Conservation (phyloP, 2,888 invertebrate species). For the Minunthozetes semirufus region DNA sequence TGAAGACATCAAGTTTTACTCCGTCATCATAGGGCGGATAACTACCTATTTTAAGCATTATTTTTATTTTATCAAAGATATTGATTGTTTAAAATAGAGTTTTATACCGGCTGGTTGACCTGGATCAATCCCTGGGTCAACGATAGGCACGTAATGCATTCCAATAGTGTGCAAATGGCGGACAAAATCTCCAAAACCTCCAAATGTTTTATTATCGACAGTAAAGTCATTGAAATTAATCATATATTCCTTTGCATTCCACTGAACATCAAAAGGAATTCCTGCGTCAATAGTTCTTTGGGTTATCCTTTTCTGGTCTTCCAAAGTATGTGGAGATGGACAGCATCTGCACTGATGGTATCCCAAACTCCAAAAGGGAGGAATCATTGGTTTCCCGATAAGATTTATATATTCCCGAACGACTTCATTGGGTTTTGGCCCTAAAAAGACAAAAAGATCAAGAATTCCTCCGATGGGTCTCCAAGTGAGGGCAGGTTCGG, state of each 20-base stretch:
- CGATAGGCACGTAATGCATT: slow-evolving; percentile 67
- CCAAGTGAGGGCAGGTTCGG: slow-evolving; percentile 71
- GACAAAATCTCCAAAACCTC: slow-evolving; percentile 61
- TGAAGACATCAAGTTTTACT: slow-evolving; percentile 62
- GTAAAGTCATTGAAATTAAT: slow-evolving; percentile 70
- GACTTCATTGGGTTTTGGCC: slow-evolving; percentile 59
- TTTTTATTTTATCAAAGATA: too few relatives aligned
- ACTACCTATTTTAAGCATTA: too few relatives aligned
- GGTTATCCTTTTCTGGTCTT: too few relatives aligned
- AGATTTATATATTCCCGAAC: slow-evolving; percentile 56
- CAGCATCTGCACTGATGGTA: slow-evolving; percentile 46
- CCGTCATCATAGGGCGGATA: slow-evolving; percentile 72
- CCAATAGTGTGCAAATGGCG: slow-evolving; percentile 58
- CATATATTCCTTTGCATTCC: slow-evolving; percentile 84
- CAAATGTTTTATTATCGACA: slow-evolving; percentile 58
- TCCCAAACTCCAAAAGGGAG: slow-evolving; percentile 80
- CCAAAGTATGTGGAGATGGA: slow-evolving; percentile 50
- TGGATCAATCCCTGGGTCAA: slow-evolving; percentile 49
- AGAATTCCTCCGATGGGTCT: slow-evolving; percentile 73
- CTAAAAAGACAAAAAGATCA: slow-evolving; percentile 68
- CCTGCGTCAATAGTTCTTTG: slow-evolving; percentile 56
- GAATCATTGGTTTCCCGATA: slow-evolving; percentile 69
- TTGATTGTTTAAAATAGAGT: slow-evolving; percentile 49
- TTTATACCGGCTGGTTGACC: slow-evolving; percentile 59
- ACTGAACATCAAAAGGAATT: slow-evolving; percentile 67